These are phyloP conservation scores for Protosalanx chinensis DNA, from an alignment of 2,797 vertebrate species.

Conservation along the genomic window DNA sequence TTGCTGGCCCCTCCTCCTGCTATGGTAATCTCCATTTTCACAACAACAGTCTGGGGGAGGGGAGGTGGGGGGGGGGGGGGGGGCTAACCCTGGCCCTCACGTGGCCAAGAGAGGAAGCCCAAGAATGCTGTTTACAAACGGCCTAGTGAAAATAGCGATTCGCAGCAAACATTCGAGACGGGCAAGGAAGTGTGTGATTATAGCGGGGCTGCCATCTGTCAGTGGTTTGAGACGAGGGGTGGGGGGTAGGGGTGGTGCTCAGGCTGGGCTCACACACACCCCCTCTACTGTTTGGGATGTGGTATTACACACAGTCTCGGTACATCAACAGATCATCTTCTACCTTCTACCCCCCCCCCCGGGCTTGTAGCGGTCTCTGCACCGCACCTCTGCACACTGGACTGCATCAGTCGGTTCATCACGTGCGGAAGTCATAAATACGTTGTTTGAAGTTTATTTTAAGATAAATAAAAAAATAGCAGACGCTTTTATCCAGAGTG, in stretches of 20 bases:
- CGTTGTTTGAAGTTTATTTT: too few relatives aligned
- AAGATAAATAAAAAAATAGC: too few relatives aligned
- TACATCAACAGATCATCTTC: too few relatives aligned
- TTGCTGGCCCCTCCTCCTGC: conserved; percentile 8
- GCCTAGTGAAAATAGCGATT: conserved; percentile 57
- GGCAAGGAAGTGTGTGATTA: conserved; percentile 66
- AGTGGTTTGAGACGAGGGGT: conserved; percentile 49
- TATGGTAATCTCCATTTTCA: conserved; percentile 50
- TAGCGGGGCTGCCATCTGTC: conserved; percentile 63
- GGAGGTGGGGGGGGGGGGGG: conserved; percentile 29
- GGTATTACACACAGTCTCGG: conserved; percentile 38
- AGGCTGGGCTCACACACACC: conserved; percentile 18
- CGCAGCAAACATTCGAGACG: conserved; percentile 53
- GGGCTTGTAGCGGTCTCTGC: too few relatives aligned
- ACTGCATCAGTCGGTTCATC: too few relatives aligned
- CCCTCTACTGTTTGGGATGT: conserved; percentile 59
- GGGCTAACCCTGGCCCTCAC: conserved; percentile 41
- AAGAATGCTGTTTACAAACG: conserved; percentile 67
- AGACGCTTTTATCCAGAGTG: too few relatives aligned
- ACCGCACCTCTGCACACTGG: too few relatives aligned
- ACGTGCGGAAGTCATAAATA: too few relatives aligned
- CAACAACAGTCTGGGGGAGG: conserved; percentile 37
- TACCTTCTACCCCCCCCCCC: too few relatives aligned
- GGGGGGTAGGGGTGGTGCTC: conserved; percentile 30
- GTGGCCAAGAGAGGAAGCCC: conserved; percentile 50